Percentiles rank a stretch among this genome's conserved stretches.
Evolutionary conservation across 1,140 invertebrate species (phyloP).

Genomic region (Ceratina calcarata): DNA sequence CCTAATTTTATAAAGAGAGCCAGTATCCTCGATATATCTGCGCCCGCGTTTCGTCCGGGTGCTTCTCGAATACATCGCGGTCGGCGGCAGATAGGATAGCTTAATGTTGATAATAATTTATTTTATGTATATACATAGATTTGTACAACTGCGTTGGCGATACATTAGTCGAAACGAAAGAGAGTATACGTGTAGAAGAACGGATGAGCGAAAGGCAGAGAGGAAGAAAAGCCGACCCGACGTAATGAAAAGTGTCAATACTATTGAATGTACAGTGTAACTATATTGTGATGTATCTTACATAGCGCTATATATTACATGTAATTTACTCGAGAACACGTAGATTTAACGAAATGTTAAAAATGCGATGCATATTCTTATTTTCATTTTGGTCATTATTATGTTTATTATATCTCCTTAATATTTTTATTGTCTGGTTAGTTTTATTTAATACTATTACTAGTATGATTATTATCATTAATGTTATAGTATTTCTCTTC

Average conservation of each 20-base stretch:
- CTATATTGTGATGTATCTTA: slow-evolving; percentile 80
- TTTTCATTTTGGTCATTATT: slow-evolving; percentile 66
- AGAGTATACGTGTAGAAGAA: neutral
- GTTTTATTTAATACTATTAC: slow-evolving; percentile 61
- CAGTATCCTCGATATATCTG: slow-evolving; percentile 74
- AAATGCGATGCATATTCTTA: slow-evolving; percentile 61
- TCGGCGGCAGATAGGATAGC: slow-evolving; percentile 69
- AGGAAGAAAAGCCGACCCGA: slow-evolving; percentile 43
- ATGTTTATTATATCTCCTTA: slow-evolving; percentile 68
- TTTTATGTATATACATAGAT: slow-evolving; percentile 79
- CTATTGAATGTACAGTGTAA: slow-evolving; percentile 80
- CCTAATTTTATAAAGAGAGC: slow-evolving; percentile 78
- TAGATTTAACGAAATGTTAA: slow-evolving; percentile 63
- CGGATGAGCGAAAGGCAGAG: slow-evolving; percentile 19
- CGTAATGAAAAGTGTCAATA: slow-evolving; percentile 67
- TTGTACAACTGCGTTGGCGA: slow-evolving; percentile 74
- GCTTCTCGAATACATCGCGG: slow-evolving; percentile 39
- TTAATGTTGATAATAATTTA: slow-evolving; percentile 81
- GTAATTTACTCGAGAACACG: slow-evolving; percentile 62
- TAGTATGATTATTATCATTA: slow-evolving; percentile 60
- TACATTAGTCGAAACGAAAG: slow-evolving; percentile 52
- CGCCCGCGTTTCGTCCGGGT: slow-evolving; percentile 57
- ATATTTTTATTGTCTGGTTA: slow-evolving; percentile 58
- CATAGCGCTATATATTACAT: slow-evolving; percentile 72
- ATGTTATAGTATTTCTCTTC: slow-evolving; percentile 52